Evolutionary conservation across 2,888 invertebrate species (phyloP), one percentile per base, ranked within the genome.

Genomic region (Microchrysa polita): DNA sequence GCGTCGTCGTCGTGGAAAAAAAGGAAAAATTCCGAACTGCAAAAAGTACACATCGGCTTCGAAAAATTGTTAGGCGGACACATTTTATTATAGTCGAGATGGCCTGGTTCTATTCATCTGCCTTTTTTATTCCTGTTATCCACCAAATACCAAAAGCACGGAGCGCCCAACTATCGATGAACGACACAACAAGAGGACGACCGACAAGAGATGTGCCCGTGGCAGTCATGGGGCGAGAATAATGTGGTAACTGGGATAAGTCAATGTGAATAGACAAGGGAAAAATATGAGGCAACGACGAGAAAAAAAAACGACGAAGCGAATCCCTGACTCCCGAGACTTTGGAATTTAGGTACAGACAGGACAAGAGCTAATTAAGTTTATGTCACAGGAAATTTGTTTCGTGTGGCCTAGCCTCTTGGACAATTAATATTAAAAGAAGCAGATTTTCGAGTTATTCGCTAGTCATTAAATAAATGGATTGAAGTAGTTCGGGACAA

Each of bases 371-470:
- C 83, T 84, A 84, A 84, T 84, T 84, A 84, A 83, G 83, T 83
- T 84, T 83, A 81, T 83, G 84, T 84, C 84, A 83, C 83, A 82
- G 82, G 82, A 83, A 84, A 84, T 84, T 84, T 84, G 82, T 83
- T 83, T 83, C 82, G 81, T 81, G 81, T 81, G 81, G 76, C 73
- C 79, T 80, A 80, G 79, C 81, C 80, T 81, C 81, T 79, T 80
- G 79, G 82, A 81, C 82, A 82, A 82, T 82, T 82, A 82, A 82
- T 82, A 82, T 82, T 80, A 77, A 79, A 75, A 75, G 77, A 76
- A 77, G 76, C 76, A 72, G 60, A 72, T 72, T 72, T 71, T 40
- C 71, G 71, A 71, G 57, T 55, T 72, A 61, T 72, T 71, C 44
- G 72, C 60, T 57, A 72, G 60, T 72, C 72, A 59, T 72, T 72